A percentile compares a stretch with the other conserved stretches of the same genome.
phyloP scores from a whole-genome alignment of 35 echinoderm and acorn worm species.

The Ptychodera flava region DNA sequence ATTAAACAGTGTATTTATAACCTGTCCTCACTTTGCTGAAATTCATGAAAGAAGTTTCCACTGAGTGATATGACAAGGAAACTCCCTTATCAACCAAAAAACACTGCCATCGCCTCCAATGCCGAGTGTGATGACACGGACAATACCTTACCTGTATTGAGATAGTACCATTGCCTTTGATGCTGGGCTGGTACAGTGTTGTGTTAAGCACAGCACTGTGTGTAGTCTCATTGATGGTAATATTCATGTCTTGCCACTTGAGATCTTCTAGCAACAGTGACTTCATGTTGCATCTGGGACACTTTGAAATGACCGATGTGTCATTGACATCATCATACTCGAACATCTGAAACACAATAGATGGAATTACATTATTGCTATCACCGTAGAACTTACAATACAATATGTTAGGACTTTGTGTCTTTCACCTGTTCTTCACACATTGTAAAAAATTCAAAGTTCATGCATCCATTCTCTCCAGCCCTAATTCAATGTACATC shows the following conservation, averaged over 20 bases:
- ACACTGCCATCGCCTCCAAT: not conserved
- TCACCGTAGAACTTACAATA: no score
- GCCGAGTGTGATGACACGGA: not conserved
- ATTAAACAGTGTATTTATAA: no score
- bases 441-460: no score
- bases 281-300: not conserved
- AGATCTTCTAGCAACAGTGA: slow-evolving; percentile 11
- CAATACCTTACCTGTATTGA: slow-evolving; percentile 17
- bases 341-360: slow-evolving; percentile 61
- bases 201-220: slow-evolving; percentile 37
- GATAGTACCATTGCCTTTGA: slow-evolving; percentile 10
- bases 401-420: no score
- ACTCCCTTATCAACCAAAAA: not conserved
- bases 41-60: no score
- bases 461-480: no score
- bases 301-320: slow-evolving; percentile 24
- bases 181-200: not conserved
- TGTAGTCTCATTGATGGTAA: slow-evolving; percentile 23
- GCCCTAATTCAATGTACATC: no score
- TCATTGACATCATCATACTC: slow-evolving; percentile 64
- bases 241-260: slow-evolving; percentile 41
- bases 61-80: no score
- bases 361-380: no score
- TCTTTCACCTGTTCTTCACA: no score
- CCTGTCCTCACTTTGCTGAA: no score